Evolutionary conservation across 2,888 invertebrate species (phyloP), one percentile per base, ranked within the genome.

Genomic region (Tanytarsus gracilentus): DNA sequence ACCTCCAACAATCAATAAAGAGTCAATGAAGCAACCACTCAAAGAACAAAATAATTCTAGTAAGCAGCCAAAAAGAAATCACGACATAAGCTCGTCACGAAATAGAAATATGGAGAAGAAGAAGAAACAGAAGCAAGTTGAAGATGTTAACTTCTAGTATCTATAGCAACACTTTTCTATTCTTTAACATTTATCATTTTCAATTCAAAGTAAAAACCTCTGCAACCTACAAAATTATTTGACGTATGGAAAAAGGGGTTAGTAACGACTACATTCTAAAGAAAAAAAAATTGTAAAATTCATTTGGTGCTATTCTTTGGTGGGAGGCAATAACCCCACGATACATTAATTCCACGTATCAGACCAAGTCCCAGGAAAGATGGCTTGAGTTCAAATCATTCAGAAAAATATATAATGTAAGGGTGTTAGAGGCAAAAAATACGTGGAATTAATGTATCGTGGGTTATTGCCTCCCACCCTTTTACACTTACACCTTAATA

Each of bases 11-110:
- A 48, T 58, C 6, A 58, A 58, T 26, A 58, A 58, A 48, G 58
- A 58, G 40, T 40, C 58, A 18, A 58, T 58, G 58, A 58, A 58
- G 48, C 58, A 58, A 48, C 58, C 58, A 27, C 58, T 58, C 58
- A 58, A 58, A 30, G 58, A 58, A 58, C 58, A 58, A 40, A 56
- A 56, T 26, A 52, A 30, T 29, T 16, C 14, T 16, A 40, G 16
- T 16, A 40, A 49, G 48, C 58, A 58, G 40, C 58, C 58, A 58
- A 58, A 58, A 58, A 44, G 58, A 48, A 58, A 58, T 58, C 58
- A 58, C 44, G 48, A 58, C 7, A 18, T n/a, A n/a, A n/a, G n/a
- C n/a, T n/a, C 44, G 21, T 30, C 58, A 14, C 27, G 21, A 40
- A 44, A 48, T 5, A 14, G 16, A 5, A 55, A 23, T 18, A 30